These are phyloP conservation scores for Epizoanthus illoricatus DNA, from an alignment of 92 coral and sea anemone genomes.

Conservation along the genomic window DNA sequence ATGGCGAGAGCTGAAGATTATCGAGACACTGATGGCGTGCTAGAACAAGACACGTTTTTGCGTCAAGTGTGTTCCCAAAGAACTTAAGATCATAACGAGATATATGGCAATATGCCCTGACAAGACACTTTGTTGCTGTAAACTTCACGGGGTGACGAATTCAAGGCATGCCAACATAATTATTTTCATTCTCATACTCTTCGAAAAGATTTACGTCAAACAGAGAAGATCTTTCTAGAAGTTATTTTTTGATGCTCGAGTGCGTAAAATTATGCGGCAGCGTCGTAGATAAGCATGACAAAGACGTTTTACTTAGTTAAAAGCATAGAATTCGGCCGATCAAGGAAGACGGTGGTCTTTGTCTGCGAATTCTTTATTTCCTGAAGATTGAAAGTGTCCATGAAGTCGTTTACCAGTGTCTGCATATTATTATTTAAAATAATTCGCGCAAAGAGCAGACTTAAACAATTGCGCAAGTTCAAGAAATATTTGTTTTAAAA, in stretches of 20 bases:
- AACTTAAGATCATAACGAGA: background rate
- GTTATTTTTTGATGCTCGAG: background rate
- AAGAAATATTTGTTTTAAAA: too few species aligned
- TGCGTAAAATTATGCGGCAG: background rate
- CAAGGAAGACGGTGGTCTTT: too few species aligned
- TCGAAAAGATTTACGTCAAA: background rate
- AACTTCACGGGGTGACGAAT: conserved; percentile 5
- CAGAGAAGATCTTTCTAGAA: background rate
- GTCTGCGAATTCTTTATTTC: too few species aligned
- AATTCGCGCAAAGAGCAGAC: too few species aligned
- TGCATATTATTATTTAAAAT: too few species aligned
- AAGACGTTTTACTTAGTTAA: too few species aligned
- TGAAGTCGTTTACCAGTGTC: too few species aligned
- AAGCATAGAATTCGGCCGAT: too few species aligned
- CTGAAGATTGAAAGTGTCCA: too few species aligned
- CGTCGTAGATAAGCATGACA: background rate
- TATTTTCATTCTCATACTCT: background rate
- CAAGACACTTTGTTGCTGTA: background rate
- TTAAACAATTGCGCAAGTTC: too few species aligned
- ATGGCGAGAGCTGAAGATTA: background rate
- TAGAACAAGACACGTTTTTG: too few species aligned
- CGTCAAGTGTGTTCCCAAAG: too few species aligned
- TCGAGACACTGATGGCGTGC: background rate
- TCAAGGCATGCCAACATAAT: background rate
- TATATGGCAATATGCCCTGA: background rate